These are phyloP conservation scores for Coenonympha glycerion DNA, from an alignment of 2,888 invertebrate genomes.

Conservation along the genomic window DNA sequence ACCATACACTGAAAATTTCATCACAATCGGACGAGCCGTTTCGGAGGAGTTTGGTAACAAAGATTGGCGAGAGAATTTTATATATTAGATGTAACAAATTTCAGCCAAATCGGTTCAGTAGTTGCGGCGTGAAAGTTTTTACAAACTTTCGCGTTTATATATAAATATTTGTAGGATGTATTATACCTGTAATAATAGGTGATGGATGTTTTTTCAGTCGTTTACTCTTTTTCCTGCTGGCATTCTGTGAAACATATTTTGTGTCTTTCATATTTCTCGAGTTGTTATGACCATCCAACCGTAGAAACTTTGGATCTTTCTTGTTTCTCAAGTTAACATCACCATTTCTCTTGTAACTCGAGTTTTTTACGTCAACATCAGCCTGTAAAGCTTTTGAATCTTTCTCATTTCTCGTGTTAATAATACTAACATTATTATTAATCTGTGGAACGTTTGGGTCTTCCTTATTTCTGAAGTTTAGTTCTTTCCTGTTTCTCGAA, in stretches of 20 bases:
- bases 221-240: conserved; percentile 22
- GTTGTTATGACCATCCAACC: neutral
- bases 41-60: no score
- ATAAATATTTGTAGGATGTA: no score
- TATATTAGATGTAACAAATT: no score
- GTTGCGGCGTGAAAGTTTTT: no score
- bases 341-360: no score
- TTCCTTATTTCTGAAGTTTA: neutral
- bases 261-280: neutral
- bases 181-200: conserved; percentile 15
- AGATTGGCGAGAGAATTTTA: no score
- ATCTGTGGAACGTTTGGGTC: neutral
- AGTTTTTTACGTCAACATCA: neutral
- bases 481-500: no score
- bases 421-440: neutral
- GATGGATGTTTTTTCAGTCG: conserved; percentile 20
- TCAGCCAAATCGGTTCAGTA: neutral
- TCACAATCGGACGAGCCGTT: no score
- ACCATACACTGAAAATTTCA: no score
- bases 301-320: neutral
- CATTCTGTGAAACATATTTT: neutral
- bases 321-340: neutral
- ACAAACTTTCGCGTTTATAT: no score
- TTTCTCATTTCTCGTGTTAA: neutral
- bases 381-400: neutral